Base-by-base conservation (phyloP, 2,888 invertebrate species). In the Zonitis immaculata region DNA sequence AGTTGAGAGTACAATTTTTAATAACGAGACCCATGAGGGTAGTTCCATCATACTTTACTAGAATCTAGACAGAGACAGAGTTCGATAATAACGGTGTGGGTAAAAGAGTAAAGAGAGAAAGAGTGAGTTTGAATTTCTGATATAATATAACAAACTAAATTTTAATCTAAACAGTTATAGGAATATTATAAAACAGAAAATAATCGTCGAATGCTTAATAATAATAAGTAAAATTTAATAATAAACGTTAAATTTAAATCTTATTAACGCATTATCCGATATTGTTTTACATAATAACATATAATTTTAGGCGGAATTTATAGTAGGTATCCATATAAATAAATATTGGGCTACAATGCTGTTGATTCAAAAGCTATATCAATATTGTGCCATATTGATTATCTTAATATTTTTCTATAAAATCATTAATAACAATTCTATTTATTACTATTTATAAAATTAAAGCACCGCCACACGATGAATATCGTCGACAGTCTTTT, bases 1-100 rank as follows among this genome's bases (percentile, higher is more conserved):
- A 66, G 67, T 69, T 69, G 64, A 35, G 63, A 64, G 66, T 66
- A 70, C 72, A 70, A 67, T 71, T 72, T 72, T 72, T 72, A 71
- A 71, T 71, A 72, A 72, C 70, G 71, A 69, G 67, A 53, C 72
- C 66, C 70, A 58, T 56, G 71, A 66, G 70, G 65, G 66, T 63
- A 63, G 66, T 71, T 71, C 63, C 63, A 66, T 67, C 68, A 63
- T 65, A 59, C 63, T 64, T 59, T 58, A 61, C 65, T 63, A 54
- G 50, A 52, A 54, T 59, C 57, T 50, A 56, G 46, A 50, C 48
- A 58, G 57, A 48, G n/a, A n/a, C n/a, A n/a, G n/a, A n/a, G n/a
- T n/a, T n/a, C n/a, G n/a, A n/a, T n/a, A n/a, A n/a, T n/a, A n/a
- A n/a, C n/a, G n/a, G n/a, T n/a, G n/a, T n/a, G n/a, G n/a, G n/a